Evolutionary conservation across 2,888 invertebrate genomes (phyloP), one percentile per base, ranked within the genome.

Genomic region (Calliphora vomitoria): DNA sequence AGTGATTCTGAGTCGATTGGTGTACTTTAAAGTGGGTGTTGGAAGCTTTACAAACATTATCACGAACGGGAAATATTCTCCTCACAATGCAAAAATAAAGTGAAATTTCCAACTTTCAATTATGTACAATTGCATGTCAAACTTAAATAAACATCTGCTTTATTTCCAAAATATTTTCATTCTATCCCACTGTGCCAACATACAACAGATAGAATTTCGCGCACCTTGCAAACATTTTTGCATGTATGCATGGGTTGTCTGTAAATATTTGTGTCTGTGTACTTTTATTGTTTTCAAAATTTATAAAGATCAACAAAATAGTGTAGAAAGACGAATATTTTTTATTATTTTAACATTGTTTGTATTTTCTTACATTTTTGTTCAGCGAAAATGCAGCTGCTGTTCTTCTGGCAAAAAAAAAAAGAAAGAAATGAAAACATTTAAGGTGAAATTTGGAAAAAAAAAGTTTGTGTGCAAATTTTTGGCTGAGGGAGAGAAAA

Each of bases 181-280:
- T 13, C 41, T 55, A 41, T 0, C 18, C 55, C 47, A 75, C 75
- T 47, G 81, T 85, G 18, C 66, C 3, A 3, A 3, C n/a, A 38
- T n/a, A 62, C 31, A 41, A 41, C 55, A 53, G 53, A 85, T 85
- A 69, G 55, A 47, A 82, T 85, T 85, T 87, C 68, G 85, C 78
- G 64, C 87, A 87, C 85, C 82, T 87, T 87, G 87, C 85, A 64
- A 85, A 82, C 78, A 64, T 74, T 8, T 71, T 10, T 60, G 18
- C 3, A 35, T 31, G 20, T 13, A n/a, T 41, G 25, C n/a, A 15
- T 1, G 4, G 38, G 15, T 4, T 55, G 31, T 71, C 18, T 47
- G n/a, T 80, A 18, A 55, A 18, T 35, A 1, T 13, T n/a, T 55
- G 25, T 13, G 31, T n/a, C 11, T 71, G 6, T 47, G 20, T 44